Conservation (phyloP, 2,888 invertebrate species). For the Neocrepidodera transversa region DNA sequence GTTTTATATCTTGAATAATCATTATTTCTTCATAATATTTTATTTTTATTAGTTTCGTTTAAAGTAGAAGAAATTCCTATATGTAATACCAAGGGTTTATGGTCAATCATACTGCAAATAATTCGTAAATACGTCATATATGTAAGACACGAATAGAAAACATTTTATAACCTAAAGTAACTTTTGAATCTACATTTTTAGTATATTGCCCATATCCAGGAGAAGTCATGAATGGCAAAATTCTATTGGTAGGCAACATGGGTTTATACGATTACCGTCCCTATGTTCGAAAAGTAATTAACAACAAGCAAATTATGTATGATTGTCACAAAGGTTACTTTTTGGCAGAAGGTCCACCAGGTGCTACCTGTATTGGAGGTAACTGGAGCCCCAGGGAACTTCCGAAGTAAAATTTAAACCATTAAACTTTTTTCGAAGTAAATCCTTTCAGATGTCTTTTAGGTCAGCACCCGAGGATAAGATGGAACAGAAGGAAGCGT, state of each 20-base stretch:
- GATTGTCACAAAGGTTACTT: slow-evolving; percentile 93
- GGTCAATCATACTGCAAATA: too few species aligned
- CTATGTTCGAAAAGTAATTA: slow-evolving; percentile 88
- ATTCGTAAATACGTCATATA: not conserved
- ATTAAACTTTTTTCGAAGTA: slow-evolving; percentile 2
- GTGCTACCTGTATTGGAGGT: slow-evolving; percentile 94
- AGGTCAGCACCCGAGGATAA: slow-evolving; percentile 85
- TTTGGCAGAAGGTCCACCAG: slow-evolving; percentile 85
- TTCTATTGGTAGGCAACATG: slow-evolving; percentile 92
- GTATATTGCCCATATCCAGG: slow-evolving; percentile 95
- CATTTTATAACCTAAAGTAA: too few species aligned
- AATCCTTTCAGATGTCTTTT: slow-evolving; percentile 70
- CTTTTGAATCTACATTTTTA: too few species aligned
- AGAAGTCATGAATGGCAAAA: slow-evolving; percentile 86
- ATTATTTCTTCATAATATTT: too few species aligned
- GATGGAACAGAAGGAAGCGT: slow-evolving; percentile 78
- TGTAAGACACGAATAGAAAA: not conserved
- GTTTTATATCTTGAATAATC: too few species aligned
- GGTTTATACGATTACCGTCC: slow-evolving; percentile 94
- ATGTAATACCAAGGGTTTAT: too few species aligned
- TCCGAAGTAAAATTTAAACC: slow-evolving; percentile 67
- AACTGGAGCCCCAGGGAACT: slow-evolving; percentile 90
- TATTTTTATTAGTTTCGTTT: too few species aligned
- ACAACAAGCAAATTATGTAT: slow-evolving; percentile 95
- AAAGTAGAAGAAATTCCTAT: too few species aligned